Conservation (phyloP, 1,140 invertebrate genomes). For the Scaptomyza pallida region DNA sequence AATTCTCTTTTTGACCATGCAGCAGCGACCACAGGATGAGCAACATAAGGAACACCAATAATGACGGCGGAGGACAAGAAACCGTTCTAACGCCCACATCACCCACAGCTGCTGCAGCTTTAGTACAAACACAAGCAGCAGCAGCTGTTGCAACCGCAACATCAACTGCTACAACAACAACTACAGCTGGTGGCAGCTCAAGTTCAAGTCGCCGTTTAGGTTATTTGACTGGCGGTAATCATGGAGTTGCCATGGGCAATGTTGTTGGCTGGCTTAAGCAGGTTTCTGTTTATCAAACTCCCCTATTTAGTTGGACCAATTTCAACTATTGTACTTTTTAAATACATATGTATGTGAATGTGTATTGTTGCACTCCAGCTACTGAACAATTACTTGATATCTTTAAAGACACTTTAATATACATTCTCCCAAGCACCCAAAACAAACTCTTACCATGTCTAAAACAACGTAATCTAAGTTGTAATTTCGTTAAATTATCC, state of each 20-base stretch:
- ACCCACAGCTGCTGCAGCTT: slow-evolving; percentile 36
- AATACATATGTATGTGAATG: slow-evolving; percentile 1
- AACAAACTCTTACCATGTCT: neutral
- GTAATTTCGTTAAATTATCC: slow-evolving; percentile 19
- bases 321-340: neutral
- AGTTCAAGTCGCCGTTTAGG: slow-evolving; percentile 88
- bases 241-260: slow-evolving; percentile 87
- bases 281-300: slow-evolving; percentile 84
- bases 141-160: slow-evolving; percentile 87
- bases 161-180: slow-evolving; percentile 85
- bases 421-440: slow-evolving; percentile 8
- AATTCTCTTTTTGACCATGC: slow-evolving; percentile 29
- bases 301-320: slow-evolving; percentile 3
- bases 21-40: slow-evolving; percentile 72
- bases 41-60: slow-evolving; percentile 36
- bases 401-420: slow-evolving; percentile 25
- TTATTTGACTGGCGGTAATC: slow-evolving; percentile 85
- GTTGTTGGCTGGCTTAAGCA: slow-evolving; percentile 91
- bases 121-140: slow-evolving; percentile 76
- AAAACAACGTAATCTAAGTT: neutral
- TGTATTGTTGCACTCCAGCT: slow-evolving; percentile 7
- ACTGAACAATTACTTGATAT: slow-evolving; percentile 12
- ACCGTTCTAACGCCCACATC: slow-evolving; percentile 64
- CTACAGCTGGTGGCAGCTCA: slow-evolving; percentile 85
- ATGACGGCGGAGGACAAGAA: slow-evolving; percentile 52